phyloP scores from a whole-genome alignment of 2,113 vertebrate genomes.

The Otocyon megalotis region DNA sequence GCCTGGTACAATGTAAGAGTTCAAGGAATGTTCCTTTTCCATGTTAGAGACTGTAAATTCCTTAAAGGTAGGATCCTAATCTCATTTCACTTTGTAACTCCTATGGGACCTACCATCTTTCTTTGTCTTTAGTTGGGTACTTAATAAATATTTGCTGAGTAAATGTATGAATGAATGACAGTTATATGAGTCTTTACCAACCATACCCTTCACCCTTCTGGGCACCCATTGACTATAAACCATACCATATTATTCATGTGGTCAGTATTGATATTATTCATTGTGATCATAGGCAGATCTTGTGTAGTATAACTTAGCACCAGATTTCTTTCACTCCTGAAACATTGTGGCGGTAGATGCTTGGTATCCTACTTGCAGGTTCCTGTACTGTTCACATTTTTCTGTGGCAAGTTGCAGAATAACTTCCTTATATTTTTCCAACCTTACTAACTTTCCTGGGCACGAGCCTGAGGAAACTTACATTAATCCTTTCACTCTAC shows the following conservation, averaged over 20 bases:
- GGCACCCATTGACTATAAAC: slow-evolving; percentile 12
- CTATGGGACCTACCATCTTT: not conserved
- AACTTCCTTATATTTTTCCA: slow-evolving; percentile 42
- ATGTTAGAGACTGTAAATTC: not conserved
- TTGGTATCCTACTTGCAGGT: not conserved
- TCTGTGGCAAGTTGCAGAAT: not conserved
- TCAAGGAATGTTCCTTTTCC: not conserved
- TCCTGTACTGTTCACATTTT: slow-evolving; percentile 54
- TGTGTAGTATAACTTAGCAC: not conserved
- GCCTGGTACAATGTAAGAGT: not conserved
- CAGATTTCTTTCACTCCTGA: slow-evolving; percentile 66
- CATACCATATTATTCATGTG: not conserved
- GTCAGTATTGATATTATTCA: not conserved
- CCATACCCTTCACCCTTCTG: rapidly evolving
- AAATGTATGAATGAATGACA: not conserved
- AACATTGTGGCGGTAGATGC: not conserved
- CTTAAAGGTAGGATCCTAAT: not conserved
- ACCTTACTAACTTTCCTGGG: slow-evolving; percentile 1
- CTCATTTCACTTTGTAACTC: not conserved
- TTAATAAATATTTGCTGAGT: not conserved
- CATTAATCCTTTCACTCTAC: not conserved
- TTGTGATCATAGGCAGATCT: slow-evolving; percentile 4
- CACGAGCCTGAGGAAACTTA: slow-evolving; percentile 40
- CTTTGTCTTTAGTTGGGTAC: not conserved
- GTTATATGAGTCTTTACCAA: not conserved